Percentiles rank a stretch among this genome's conserved stretches.
Evolutionary conservation across 2,888 invertebrate species (phyloP).

Genomic region (Dichetophora obliterata): DNA sequence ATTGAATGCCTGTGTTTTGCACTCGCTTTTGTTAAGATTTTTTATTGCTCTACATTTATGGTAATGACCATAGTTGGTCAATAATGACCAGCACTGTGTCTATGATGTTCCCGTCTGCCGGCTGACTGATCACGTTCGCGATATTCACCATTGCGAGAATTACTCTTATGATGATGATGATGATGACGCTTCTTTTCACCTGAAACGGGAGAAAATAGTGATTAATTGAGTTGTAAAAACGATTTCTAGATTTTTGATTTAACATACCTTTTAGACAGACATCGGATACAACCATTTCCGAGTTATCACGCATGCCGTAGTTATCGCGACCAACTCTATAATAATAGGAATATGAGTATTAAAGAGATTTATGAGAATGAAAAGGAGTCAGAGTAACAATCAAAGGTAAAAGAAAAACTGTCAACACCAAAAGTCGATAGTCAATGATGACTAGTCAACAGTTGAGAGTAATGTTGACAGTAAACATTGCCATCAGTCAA

Average conservation of each 20-base stretch:
- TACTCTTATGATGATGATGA: constrained; percentile 69
- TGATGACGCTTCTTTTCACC: constrained; percentile 70
- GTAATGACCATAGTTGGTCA: constrained; percentile 70
- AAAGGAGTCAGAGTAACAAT: neutral
- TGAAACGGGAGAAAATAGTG: constrained; percentile 36
- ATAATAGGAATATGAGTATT: constrained; percentile 8
- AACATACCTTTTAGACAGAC: constrained; percentile 69
- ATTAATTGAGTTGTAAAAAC: neutral
- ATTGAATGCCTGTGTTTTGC: neutral
- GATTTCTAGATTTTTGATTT: neutral
- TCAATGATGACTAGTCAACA: no score
- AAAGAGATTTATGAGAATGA: neutral
- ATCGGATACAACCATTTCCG: constrained; percentile 83
- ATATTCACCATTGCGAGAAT: constrained; percentile 67
- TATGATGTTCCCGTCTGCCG: constrained; percentile 67
- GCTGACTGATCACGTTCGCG: constrained; percentile 67
- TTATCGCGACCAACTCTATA: constrained; percentile 66
- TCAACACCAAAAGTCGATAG: no score
- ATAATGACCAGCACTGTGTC: constrained; percentile 69
- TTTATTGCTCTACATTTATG: constrained; percentile 68
- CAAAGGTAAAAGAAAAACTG: no score
- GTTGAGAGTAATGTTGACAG: no score
- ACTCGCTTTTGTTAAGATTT: constrained; percentile 41
- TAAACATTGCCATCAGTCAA: no score
- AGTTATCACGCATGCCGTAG: constrained; percentile 77